Evolutionary conservation across 2,113 vertebrate genomes (phyloP).

Genomic region (Grantiella picta): DNA sequence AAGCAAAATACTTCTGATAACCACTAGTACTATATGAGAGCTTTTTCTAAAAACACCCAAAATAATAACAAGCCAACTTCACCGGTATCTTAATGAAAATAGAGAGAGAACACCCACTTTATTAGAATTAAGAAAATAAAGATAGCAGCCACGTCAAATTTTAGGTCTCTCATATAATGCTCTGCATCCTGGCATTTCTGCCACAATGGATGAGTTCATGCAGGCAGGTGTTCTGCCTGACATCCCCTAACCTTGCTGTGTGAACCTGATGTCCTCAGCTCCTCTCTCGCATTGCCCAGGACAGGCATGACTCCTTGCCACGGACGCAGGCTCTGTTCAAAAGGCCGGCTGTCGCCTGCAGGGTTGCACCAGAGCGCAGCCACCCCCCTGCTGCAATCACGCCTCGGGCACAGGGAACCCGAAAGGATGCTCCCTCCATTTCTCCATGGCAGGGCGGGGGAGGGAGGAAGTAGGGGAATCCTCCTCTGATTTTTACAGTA

Average conservation of each 20-base stretch:
- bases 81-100: background rate
- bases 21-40: background rate
- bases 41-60: background rate
- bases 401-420: background rate
- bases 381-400: accelerated
- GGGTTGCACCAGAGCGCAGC: background rate
- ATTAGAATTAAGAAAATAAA: background rate
- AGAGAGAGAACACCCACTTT: background rate
- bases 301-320: no score
- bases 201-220: accelerated
- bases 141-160: background rate
- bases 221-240: background rate
- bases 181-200: background rate
- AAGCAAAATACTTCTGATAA: background rate
- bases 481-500: background rate
- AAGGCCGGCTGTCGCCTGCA: background rate
- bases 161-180: background rate
- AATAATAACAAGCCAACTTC: background rate
- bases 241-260: background rate
- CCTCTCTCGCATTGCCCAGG: accelerated
- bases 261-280: background rate
- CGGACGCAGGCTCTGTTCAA: background rate
- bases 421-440: background rate
- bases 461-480: background rate
- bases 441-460: accelerated